These are phyloP conservation scores for Lypha dubia DNA, from an alignment of 2,888 invertebrate species.

Conservation along the genomic window DNA sequence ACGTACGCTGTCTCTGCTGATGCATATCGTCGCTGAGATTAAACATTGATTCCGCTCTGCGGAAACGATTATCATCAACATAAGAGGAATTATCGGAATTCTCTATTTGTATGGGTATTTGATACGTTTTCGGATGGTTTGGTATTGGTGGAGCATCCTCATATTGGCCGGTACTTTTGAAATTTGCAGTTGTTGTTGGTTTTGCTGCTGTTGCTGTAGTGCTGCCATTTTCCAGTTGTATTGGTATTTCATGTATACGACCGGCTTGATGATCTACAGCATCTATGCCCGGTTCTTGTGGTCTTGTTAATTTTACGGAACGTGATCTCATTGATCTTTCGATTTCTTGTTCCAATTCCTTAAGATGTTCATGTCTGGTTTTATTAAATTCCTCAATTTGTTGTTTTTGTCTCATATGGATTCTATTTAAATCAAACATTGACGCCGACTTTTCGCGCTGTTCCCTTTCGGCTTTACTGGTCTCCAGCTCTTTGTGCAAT, in stretches of 20 bases:
- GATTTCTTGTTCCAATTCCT: slow-evolving; percentile 78
- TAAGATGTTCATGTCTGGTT: slow-evolving; percentile 78
- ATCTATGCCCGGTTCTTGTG: not conserved
- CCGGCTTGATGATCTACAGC: slow-evolving; percentile 38
- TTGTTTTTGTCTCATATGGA: slow-evolving; percentile 72
- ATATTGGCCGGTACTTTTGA: slow-evolving; percentile 7
- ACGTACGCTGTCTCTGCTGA: slow-evolving; percentile 57
- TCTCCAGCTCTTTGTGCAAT: slow-evolving; percentile 80
- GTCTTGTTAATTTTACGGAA: slow-evolving; percentile 9
- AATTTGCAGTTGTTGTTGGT: not conserved
- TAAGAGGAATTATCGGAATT: slow-evolving; percentile 7
- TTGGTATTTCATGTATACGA: slow-evolving; percentile 74
- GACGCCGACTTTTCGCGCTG: slow-evolving; percentile 78
- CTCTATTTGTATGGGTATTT: slow-evolving; percentile 77
- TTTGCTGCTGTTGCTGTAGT: not conserved
- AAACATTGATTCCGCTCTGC: slow-evolving; percentile 81
- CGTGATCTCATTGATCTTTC: slow-evolving; percentile 78
- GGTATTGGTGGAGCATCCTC: slow-evolving; percentile 59
- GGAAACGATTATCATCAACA: slow-evolving; percentile 69
- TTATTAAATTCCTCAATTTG: slow-evolving; percentile 77
- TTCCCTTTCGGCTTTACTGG: slow-evolving; percentile 75
- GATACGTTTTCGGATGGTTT: slow-evolving; percentile 62
- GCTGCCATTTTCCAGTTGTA: slow-evolving; percentile 69
- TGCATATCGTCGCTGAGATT: slow-evolving; percentile 75
- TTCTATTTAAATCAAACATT: slow-evolving; percentile 78